Percentiles rank a stretch among this genome's conserved stretches.
Evolutionary conservation across 1,140 invertebrate species (phyloP).

Genomic region (Drosophila bocki): DNA sequence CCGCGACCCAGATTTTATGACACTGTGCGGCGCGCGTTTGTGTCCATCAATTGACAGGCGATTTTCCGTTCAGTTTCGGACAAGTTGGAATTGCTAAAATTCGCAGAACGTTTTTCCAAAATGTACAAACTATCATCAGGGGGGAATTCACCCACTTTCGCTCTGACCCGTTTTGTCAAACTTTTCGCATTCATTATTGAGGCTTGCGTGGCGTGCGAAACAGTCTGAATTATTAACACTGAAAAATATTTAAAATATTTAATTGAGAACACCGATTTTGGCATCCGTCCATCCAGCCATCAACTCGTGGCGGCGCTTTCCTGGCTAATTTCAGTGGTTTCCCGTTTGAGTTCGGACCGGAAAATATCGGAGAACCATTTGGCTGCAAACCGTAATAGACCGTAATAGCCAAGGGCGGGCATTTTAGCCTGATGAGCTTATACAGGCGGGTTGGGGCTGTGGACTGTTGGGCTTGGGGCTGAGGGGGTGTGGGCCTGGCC

Average conservation of each 20-base stretch:
- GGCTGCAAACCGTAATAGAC: constrained; percentile 54
- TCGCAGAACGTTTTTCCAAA: constrained; percentile 36
- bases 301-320: constrained; percentile 1
- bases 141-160: constrained; percentile 14
- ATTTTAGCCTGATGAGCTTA: constrained; percentile 25
- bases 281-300: constrained; percentile 18
- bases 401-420: constrained; percentile 13
- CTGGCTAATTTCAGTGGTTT: constrained; percentile 58
- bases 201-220: constrained; percentile 58
- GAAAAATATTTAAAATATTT: constrained; percentile 68
- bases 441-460: background rate
- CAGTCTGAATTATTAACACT: constrained; percentile 66
- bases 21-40: constrained; percentile 26
- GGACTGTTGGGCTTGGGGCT: background rate
- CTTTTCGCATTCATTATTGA: constrained; percentile 66
- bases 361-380: constrained; percentile 59
- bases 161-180: constrained; percentile 21
- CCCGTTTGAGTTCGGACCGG: constrained; percentile 9
- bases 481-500: constrained; percentile 29
- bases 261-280: constrained; percentile 53
- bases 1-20: background rate
- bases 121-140: constrained; percentile 16
- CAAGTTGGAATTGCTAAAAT: constrained; percentile 53
- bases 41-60: constrained; percentile 31
- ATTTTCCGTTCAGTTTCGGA: constrained; percentile 46